Percentiles rank a stretch among this genome's conserved stretches.
Conservation (phyloP, 2,888 invertebrate genomes). For the Hemithea aestivaria region DNA sequence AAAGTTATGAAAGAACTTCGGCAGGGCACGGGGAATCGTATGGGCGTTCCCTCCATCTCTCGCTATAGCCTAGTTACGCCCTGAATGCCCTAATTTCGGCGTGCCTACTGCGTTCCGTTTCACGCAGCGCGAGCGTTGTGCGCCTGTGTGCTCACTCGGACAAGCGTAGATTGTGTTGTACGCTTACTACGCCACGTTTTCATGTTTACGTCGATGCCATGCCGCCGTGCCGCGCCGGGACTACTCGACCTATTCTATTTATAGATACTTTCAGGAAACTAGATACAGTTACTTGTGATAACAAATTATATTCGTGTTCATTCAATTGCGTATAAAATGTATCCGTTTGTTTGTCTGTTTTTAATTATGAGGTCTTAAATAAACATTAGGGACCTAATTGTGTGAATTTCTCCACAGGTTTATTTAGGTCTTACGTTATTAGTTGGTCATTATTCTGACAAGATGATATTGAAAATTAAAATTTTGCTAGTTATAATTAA, state of each 20-base stretch:
- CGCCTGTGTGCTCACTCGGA: conserved; percentile 46
- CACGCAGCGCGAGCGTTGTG: conserved; percentile 34
- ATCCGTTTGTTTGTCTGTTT: no score
- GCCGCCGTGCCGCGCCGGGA: conserved; percentile 2
- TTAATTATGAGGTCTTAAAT: no score
- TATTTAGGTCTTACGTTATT: no score
- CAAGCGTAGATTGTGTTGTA: conserved; percentile 40
- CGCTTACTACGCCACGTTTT: conserved; percentile 28
- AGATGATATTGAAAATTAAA: no score
- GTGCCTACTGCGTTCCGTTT: conserved; percentile 48
- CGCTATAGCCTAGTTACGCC: conserved; percentile 76
- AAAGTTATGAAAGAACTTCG: conserved; percentile 78
- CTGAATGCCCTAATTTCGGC: conserved; percentile 77
- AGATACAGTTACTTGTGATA: conserved; percentile 21
- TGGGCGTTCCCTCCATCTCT: conserved; percentile 70
- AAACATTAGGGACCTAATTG: no score
- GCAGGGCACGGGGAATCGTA: conserved; percentile 70
- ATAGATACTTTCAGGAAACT: conserved; percentile 25
- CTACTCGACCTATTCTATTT: conserved; percentile 12
- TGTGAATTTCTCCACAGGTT: no score
- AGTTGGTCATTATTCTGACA: no score
- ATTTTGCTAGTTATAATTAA: no score
- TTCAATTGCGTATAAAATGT: conserved; percentile 1
- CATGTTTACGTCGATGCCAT: conserved; percentile 26
- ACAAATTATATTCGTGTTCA: conserved; percentile 16